These are phyloP conservation scores for Gymnogyps californianus DNA, from an alignment of 2,113 vertebrate species.

Conservation along the genomic window DNA sequence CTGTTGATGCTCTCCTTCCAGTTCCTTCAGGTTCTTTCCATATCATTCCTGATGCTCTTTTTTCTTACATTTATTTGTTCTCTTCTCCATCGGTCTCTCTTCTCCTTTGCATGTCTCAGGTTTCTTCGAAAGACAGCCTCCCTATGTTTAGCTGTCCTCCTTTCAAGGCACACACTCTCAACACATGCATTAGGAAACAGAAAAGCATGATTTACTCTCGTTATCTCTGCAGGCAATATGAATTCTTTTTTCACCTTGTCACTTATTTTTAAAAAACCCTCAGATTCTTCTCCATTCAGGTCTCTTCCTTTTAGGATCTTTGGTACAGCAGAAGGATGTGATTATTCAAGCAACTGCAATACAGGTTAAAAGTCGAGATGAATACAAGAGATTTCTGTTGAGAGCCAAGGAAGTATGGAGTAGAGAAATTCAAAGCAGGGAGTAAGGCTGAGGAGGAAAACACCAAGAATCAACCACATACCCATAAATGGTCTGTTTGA, in stretches of 20 bases:
- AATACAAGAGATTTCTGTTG: neutral
- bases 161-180: neutral
- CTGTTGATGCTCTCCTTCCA: neutral
- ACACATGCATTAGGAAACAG: neutral
- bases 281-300: neutral
- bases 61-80: neutral
- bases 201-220: neutral
- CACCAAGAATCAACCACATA: neutral
- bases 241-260: neutral
- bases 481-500: neutral
- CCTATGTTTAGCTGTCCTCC: neutral
- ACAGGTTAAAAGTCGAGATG: neutral
- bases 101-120: neutral
- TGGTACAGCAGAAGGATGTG: neutral
- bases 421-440: neutral
- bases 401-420: neutral
- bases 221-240: neutral
- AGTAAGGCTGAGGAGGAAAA: neutral
- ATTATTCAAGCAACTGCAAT: neutral
- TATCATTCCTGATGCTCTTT: neutral
- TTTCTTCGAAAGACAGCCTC: neutral
- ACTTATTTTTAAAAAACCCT: neutral
- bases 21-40: neutral
- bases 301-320: neutral
- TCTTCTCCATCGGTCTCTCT: neutral